Percentiles rank a stretch among this genome's conserved stretches.
Conservation (phyloP, 2,888 invertebrate genomes). For the Trimorus sp. region DNA sequence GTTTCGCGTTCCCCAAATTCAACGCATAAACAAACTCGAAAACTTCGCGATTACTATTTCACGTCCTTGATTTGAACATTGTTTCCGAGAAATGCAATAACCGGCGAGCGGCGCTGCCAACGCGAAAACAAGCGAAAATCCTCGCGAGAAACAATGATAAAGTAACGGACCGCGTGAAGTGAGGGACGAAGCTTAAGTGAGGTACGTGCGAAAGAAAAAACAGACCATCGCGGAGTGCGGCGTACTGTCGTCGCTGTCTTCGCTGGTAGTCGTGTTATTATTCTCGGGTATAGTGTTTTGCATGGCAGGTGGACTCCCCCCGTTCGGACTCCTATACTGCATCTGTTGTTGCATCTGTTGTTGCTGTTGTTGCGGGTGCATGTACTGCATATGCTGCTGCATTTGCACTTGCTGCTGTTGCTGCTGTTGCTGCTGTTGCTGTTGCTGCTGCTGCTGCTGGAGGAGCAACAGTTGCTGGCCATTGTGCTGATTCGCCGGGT, state of each 20-base stretch:
- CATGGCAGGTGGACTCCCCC: conserved; percentile 84
- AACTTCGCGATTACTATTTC: too few species aligned
- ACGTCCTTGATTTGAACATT: too few species aligned
- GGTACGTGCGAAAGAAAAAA: conserved; percentile 38
- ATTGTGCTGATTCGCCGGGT: conserved; percentile 84
- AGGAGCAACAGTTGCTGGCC: conserved; percentile 84
- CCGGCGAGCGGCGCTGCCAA: too few species aligned
- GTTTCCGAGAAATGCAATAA: too few species aligned
- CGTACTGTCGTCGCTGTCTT: conserved; percentile 92
- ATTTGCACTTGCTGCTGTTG: conserved; percentile 73
- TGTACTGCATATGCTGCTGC: conserved; percentile 81
- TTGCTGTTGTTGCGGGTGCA: conserved; percentile 82
- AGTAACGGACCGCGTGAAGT: too few species aligned
- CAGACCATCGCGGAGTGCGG: conserved; percentile 86
- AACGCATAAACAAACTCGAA: too few species aligned
- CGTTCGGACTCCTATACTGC: conserved; percentile 84
- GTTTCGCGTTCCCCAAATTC: too few species aligned
- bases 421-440: conserved; percentile 83
- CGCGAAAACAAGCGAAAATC: too few species aligned
- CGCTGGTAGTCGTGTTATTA: conserved; percentile 88
- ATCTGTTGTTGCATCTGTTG: conserved; percentile 79
- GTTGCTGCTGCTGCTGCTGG: conserved; percentile 81
- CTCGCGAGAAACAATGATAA: too few species aligned
- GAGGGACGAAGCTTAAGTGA: background rate
- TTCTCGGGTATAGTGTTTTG: conserved; percentile 83